These are phyloP conservation scores for Micropoecilia bifurca DNA, from an alignment of 2,797 vertebrate species.

Conservation along the genomic window DNA sequence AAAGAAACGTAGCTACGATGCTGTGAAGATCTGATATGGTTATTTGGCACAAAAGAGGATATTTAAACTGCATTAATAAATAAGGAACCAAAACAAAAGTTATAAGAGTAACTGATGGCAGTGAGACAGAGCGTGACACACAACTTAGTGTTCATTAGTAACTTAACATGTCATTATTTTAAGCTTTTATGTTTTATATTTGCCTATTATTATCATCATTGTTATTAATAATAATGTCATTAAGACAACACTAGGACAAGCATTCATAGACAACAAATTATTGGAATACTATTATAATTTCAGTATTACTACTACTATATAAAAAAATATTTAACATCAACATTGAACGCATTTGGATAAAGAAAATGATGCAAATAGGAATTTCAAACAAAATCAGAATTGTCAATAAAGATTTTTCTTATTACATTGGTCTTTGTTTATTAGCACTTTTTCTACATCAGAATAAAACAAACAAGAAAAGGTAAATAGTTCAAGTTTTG, in stretches of 20 bases:
- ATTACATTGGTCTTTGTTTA: background rate
- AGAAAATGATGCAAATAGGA: no score
- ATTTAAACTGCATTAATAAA: background rate
- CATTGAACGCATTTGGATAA: background rate
- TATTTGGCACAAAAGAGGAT: background rate
- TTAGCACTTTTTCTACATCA: background rate
- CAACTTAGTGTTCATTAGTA: background rate
- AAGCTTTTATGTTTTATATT: background rate
- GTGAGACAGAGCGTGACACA: background rate
- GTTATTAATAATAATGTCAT: background rate
- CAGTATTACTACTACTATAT: background rate
- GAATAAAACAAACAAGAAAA: background rate
- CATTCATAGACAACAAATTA: background rate
- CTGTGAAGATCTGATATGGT: conserved; percentile 7
- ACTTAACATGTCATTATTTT: background rate
- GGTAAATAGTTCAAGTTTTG: background rate
- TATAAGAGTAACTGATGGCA: background rate
- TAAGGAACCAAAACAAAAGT: background rate
- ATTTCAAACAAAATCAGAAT: background rate
- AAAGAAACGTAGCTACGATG: conserved; percentile 23
- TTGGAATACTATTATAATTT: background rate
- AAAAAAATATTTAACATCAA: background rate
- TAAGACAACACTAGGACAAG: background rate
- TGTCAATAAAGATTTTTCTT: background rate
- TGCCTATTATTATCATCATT: background rate